Percentiles rank a stretch among this genome's conserved stretches.
Evolutionary conservation across 2,888 invertebrate genomes (phyloP).

Genomic region (Drosophila fungiperda): DNA sequence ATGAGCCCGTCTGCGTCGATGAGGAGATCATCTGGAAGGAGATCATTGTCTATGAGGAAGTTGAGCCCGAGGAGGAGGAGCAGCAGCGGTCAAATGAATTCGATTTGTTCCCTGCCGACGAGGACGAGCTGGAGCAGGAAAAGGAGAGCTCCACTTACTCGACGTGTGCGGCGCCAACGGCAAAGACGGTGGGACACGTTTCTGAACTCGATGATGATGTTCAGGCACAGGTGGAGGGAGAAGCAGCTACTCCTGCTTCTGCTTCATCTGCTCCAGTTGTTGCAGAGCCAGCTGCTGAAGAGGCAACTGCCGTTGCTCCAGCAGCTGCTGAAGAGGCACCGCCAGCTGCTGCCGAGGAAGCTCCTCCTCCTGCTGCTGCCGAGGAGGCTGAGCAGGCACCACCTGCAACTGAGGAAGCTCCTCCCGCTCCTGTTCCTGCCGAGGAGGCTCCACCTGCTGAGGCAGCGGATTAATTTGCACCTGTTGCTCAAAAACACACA

Average conservation of each 20-base stretch:
- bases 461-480: conserved; percentile 40
- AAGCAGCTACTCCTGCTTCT: neutral
- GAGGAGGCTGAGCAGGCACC: conserved; percentile 11
- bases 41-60: conserved; percentile 59
- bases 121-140: conserved; percentile 4
- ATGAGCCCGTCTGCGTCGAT: conserved; percentile 57
- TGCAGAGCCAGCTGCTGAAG: conserved; percentile 9
- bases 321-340: conserved; percentile 3
- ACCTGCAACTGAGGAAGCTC: conserved; percentile 2
- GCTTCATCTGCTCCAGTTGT: neutral
- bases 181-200: neutral
- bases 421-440: conserved; percentile 2
- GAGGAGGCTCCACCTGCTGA: conserved; percentile 18
- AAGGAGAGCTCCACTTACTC: conserved; percentile 6
- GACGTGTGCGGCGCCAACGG: neutral
- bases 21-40: conserved; percentile 72
- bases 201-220: neutral
- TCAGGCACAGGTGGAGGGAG: conserved; percentile 5
- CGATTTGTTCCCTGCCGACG: conserved; percentile 9
- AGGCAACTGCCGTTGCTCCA: neutral
- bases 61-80: conserved; percentile 49
- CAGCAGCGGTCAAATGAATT: conserved; percentile 4
- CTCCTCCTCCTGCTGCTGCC: neutral
- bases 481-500: conserved; percentile 59
- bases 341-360: neutral